Evolutionary conservation across 2,797 vertebrate species (phyloP), one percentile per base, ranked within the genome.

Genomic region (Melanotaenia trifasciata): DNA sequence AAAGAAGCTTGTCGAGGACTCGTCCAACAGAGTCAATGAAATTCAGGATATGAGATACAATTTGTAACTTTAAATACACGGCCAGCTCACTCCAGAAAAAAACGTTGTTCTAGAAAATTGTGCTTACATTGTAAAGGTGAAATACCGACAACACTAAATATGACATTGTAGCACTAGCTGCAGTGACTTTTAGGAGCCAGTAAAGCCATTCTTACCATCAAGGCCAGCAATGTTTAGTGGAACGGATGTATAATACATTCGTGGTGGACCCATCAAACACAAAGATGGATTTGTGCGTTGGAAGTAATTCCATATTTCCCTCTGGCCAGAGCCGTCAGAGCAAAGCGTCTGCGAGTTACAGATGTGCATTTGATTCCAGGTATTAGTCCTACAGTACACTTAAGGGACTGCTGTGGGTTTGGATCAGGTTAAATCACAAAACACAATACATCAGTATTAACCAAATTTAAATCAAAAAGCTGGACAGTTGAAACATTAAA

Each of bases 361-460:
- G 78, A 81, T 67, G 68, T 50, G 81, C 4, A 26, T 88, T 65
- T 62, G 62, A 80, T 80, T 90, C 83, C 83, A 89, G 90, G 78
- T 89, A 76, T 90, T 89, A 86, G 79, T 72, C 75, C 24, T 1
- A 2, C 69, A 70, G 24, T 73, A 87, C 70, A 78, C 80, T 74
- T 67, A 53, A 78, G 83, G 79, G 80, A 84, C 78, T 57, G 7
- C 38, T 78, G 81, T 20, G 87, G 88, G 72, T 88, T 85, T 82
- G 85, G 79, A 74, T 66, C 33, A 1, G 68, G 38, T 69, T 67
- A 71, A 74, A 78, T 83, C 79, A 70, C 26, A 33, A 51, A 83
- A 76, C 26, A 62, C 64, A 63, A 84, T 76, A 77, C 78, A 66
- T 90, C 77, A 86, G 70, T 71, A 84, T 71, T 80, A 77, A 56